Evolutionary conservation across 2,888 invertebrate genomes (phyloP).

Genomic region (Tinea semifulvella): DNA sequence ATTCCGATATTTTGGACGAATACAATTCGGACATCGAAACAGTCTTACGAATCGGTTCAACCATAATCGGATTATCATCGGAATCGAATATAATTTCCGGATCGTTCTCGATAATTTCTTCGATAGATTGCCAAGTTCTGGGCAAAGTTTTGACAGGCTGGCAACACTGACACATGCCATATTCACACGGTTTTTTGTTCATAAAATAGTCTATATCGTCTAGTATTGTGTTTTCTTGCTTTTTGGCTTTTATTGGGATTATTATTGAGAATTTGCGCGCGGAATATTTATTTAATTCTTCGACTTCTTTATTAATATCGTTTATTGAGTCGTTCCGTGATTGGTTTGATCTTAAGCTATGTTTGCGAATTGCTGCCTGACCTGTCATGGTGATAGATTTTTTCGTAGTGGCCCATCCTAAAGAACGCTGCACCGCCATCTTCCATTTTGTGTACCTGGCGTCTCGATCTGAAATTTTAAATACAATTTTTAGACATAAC

Average conservation of each 20-base stretch:
- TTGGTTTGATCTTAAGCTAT: constrained; percentile 29
- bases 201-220: constrained; percentile 49
- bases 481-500: no score
- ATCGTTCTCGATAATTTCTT: constrained; percentile 57
- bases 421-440: constrained; percentile 90
- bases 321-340: constrained; percentile 25
- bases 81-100: constrained; percentile 58
- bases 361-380: constrained; percentile 53
- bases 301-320: constrained; percentile 31
- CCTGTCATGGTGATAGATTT: constrained; percentile 82
- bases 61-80: constrained; percentile 47
- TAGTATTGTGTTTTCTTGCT: constrained; percentile 41
- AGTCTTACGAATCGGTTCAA: constrained; percentile 32
- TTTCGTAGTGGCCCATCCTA: constrained; percentile 86
- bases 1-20: constrained; percentile 15
- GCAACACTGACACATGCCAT: constrained; percentile 51
- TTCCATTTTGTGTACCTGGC: constrained; percentile 92
- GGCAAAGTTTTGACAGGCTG: constrained; percentile 29
- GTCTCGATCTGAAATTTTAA: constrained; percentile 77
- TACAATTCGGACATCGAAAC: constrained; percentile 17
- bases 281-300: constrained; percentile 44
- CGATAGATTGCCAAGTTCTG: constrained; percentile 51
- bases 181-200: constrained; percentile 54
- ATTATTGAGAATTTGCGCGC: constrained; percentile 48
- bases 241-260: constrained; percentile 30